Base-by-base conservation (phyloP, 2,888 invertebrate genomes). In the Scaptomyza reducta region DNA sequence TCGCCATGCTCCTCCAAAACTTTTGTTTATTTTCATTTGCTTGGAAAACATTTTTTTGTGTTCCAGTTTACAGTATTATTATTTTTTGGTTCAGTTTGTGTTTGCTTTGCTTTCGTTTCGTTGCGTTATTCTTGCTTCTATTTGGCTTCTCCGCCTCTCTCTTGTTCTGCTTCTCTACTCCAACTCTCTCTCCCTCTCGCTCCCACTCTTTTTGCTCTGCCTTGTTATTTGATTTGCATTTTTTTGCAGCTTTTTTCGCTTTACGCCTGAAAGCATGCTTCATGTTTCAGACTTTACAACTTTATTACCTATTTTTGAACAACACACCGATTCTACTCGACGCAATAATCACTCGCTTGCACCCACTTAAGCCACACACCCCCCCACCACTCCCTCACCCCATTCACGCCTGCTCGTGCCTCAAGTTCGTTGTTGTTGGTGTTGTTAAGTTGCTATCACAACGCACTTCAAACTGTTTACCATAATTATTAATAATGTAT, bases 391-490 rank as follows among this genome's bases (percentile, higher is more conserved):
- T 3, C 31, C 31, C 31, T 11, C 10, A 10, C 11, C 31, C 1
- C 10, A 7, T 31, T n/a, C n/a, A n/a, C n/a, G 29, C 11, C 31
- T 33, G 22, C 29, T 6, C 5, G 13, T 33, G 29, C 27, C 10
- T 27, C 18, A 14, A 33, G 22, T 33, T 50, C 33, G 22, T 33
- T 55, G 33, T 44, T 55, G 46, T 54, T 22, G 3, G 1, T 22
- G 22, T 22, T 22, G 58, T 29, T 27, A 62, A 58, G 77, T 58
- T 61, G 57, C 61, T 25, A 70, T 53, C 44, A 59, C 54, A 79
- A 74, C 74, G 79, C 73, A 72, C 70, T 59, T 71, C 31, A 77
- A 82, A 79, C 79, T 77, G 67, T 79, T 79, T 74, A 70, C 77
- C 70, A 71, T 75, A 70, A 83, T 75, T 77, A 80, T 78, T 81